Evolutionary conservation across 2,113 vertebrate species (phyloP), one percentile per base, ranked within the genome.

Genomic region (Serinus canaria): DNA sequence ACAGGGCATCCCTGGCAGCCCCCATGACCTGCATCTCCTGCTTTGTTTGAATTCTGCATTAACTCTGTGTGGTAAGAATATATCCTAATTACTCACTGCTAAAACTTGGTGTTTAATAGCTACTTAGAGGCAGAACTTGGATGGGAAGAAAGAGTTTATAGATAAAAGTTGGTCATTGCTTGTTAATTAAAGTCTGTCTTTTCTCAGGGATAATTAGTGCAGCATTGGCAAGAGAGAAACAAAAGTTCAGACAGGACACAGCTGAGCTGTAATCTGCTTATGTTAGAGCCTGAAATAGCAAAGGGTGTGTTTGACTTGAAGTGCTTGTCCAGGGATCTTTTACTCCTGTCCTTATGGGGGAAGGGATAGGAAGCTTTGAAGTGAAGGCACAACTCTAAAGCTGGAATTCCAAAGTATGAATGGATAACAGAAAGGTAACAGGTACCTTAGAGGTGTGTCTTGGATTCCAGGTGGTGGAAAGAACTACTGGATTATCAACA

Each of bases 151-250:
- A 67, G 35, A 50, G 44, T 90, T 92, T 89, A 2, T 73, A 78
- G 56, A 84, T 95, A 81, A 81, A 86, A 79, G 47, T 60, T 87
- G 87, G 84, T 68, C 76, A 30, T 21, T 86, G 33, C 83, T 67
- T 49, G 83, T 74, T 95, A 92, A 94, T 90, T 91, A 37, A 94
- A 68, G 84, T 80, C 92, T 96, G 94, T 74, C 58, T 89, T 92
- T 94, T 97, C 83, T 94, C 87, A 75, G 60, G 72, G 60, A 28
- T 96, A 96, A 97, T 97, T 93, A 90, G 85, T 33, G 68, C 43
- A 72, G 72, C 72, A 12, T 21, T 83, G 66, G 63, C 68, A 88
- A 82, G 83, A 93, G 59, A 60, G 78, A 92, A 95, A 74, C 83
- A 89, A 31, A 80, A 95, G 89, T 81, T 89, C 50, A 96, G 82